These are phyloP conservation scores for Lineus longissimus DNA, from an alignment of 1,140 invertebrate species.

Conservation along the genomic window DNA sequence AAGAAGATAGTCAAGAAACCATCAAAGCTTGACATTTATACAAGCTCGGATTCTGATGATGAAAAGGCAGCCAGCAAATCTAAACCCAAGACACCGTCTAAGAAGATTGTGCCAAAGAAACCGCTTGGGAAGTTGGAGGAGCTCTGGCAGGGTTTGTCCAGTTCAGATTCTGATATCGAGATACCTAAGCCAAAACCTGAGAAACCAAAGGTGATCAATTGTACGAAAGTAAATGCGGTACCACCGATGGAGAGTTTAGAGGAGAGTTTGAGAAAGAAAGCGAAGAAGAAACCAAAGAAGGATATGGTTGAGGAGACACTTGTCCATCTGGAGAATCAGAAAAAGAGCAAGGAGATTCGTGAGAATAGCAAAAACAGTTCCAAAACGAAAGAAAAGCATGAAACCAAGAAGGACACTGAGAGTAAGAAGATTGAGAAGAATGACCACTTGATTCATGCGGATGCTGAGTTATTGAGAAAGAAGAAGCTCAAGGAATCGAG, in stretches of 20 bases:
- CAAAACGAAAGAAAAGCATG: background rate
- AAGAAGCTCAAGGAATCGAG: background rate
- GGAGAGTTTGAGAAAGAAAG: background rate
- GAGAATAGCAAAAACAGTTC: background rate
- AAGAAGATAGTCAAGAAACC: slow-evolving; percentile 19
- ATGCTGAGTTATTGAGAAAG: background rate
- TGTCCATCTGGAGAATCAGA: slow-evolving; percentile 5
- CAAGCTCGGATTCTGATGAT: background rate
- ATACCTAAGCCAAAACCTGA: slow-evolving; percentile 7
- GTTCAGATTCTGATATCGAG: slow-evolving; percentile 21
- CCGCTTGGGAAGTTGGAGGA: slow-evolving; percentile 23
- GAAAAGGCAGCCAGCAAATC: background rate
- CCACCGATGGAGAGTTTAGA: background rate
- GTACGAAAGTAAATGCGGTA: slow-evolving; percentile 14
- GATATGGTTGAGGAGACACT: slow-evolving; percentile 9
- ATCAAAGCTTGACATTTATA: background rate
- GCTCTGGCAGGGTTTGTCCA: slow-evolving; percentile 16
- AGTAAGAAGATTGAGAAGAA: background rate
- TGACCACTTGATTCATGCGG: background rate
- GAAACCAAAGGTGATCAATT: slow-evolving; percentile 5
- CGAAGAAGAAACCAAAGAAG: slow-evolving; percentile 25
- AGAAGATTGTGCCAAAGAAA: background rate
- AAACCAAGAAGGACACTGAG: background rate
- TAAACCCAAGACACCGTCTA: background rate
- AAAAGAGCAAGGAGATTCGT: slow-evolving; percentile 8